Evolutionary conservation across 1,140 invertebrate genomes (phyloP), one percentile per base, ranked within the genome.

Genomic region (Elymnias hypermnestra): DNA sequence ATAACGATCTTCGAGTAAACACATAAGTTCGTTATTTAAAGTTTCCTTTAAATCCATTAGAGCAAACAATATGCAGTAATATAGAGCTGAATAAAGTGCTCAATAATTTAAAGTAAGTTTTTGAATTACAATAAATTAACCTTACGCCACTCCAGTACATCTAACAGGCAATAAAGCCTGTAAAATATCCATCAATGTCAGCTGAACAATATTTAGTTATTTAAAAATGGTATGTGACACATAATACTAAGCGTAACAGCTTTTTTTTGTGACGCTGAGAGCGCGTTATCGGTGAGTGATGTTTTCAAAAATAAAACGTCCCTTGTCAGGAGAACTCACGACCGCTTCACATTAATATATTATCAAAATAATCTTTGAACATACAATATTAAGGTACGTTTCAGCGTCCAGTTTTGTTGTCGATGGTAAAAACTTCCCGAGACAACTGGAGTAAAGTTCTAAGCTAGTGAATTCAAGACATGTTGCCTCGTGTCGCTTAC

Each of bases 241-340:
- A 63, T 72, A 62, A 71, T 58, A 69, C 64, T 49, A 37, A 57
- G 42, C 62, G 61, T 72, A 68, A 75, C 57, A 61, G 63, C 64
- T 72, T 72, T 78, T 78, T 77, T 77, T 78, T 73, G 57, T 74
- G 57, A 63, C 63, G 57, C 68, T 61, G 59, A 46, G 51, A 66
- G 49, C 56, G 59, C 74, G 67, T 81, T 83, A 82, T 79, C 76
- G 61, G 68, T 83, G 81, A 83, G 52, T 83, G 69, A 83, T 83
- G 81, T 83, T 81, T 73, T 83, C 74, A 67, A 85, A 83, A 85
- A 85, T 85, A 83, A 83, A 81, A 77, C 72, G 64, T 60, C 65
- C 59, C 76, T 54, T 44, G 55, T 60, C 29, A 63, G 59, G 67
- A 69, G 65, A 72, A 79, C 69, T 53, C 71, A 81, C 67, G 81